Conservation (phyloP, 2,113 vertebrate species). For the Bungarus multicinctus region DNA sequence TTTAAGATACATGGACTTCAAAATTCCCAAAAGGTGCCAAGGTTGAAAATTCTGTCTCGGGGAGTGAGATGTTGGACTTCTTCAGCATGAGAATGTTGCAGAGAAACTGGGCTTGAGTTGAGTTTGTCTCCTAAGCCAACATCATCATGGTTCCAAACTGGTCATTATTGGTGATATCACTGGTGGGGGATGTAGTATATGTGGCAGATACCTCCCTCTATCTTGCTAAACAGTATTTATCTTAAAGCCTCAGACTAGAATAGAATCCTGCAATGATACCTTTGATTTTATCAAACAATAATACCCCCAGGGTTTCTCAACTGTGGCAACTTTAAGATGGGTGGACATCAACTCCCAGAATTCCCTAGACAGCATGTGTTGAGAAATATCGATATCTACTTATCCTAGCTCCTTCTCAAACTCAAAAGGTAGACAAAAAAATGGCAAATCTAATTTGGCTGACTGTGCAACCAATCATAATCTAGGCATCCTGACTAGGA, state of each 20-base stretch:
- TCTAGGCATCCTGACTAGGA: background rate
- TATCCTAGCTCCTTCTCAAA: background rate
- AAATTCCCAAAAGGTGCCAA: background rate
- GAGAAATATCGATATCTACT: background rate
- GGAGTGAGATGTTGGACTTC: background rate
- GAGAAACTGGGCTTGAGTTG: background rate
- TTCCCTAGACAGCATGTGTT: background rate
- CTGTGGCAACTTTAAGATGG: background rate
- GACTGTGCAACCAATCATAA: background rate
- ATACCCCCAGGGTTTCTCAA: background rate
- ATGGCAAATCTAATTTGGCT: background rate
- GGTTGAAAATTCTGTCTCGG: background rate
- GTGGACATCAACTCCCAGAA: background rate
- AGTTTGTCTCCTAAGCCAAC: background rate
- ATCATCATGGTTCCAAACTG: background rate
- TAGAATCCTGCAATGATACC: background rate
- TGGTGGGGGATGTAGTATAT: background rate
- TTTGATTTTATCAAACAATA: background rate
- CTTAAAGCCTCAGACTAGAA: background rate
- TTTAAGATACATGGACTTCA: background rate
- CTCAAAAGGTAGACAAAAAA: background rate
- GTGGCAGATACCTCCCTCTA: background rate
- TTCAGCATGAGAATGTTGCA: background rate
- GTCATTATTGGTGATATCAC: background rate
- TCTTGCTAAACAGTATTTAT: background rate